These are phyloP conservation scores for Cantharis lateralis DNA, from an alignment of 2,888 invertebrate species.

Conservation along the genomic window DNA sequence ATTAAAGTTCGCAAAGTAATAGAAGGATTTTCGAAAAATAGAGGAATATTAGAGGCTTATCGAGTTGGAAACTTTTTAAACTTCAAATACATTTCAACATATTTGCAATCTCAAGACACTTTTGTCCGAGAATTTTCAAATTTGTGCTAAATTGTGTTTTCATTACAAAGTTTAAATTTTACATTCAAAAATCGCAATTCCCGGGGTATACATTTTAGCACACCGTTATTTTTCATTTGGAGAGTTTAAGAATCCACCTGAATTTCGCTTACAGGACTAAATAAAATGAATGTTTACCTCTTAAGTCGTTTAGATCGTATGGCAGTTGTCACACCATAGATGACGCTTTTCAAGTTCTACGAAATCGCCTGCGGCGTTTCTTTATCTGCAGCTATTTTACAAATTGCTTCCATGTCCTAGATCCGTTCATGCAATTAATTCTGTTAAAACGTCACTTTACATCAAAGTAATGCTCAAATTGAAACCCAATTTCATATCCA, in stretches of 20 bases:
- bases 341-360: too few species aligned
- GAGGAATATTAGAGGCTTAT: neutral
- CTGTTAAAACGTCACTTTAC: too few species aligned
- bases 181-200: neutral
- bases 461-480: too few species aligned
- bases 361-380: too few species aligned
- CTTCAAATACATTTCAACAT: conserved; percentile 13
- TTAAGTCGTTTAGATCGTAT: too few species aligned
- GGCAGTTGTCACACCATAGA: too few species aligned
- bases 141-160: neutral
- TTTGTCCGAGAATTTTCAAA: conserved; percentile 4
- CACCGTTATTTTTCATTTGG: neutral
- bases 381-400: too few species aligned
- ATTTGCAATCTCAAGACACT: conserved; percentile 7
- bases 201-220: neutral
- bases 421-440: too few species aligned
- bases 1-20: neutral
- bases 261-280: neutral
- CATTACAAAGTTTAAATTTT: neutral
- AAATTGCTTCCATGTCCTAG: too few species aligned
- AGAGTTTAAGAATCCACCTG: neutral
- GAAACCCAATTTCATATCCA: too few species aligned
- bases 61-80: conserved; percentile 17
- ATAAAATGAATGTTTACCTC: too few species aligned
- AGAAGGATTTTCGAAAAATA: neutral